These are phyloP conservation scores for Chrysoperla carnea DNA, from an alignment of 1,140 invertebrate genomes.

Conservation along the genomic window DNA sequence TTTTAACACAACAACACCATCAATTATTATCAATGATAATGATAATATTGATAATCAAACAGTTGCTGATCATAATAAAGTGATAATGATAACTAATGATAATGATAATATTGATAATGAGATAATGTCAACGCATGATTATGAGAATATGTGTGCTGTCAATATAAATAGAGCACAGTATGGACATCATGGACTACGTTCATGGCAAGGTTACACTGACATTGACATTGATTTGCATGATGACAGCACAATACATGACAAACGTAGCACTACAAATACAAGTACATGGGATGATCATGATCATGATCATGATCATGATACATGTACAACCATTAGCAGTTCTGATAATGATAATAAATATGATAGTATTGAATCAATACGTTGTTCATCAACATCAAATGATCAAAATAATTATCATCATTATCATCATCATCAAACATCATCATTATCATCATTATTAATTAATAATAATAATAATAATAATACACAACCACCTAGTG, in stretches of 20 bases:
- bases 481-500: no score
- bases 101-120: conserved; percentile 24
- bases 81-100: conserved; percentile 13
- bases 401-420: no score
- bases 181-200: conserved; percentile 39
- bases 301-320: conserved; percentile 9
- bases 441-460: no score
- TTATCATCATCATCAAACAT: neutral
- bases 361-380: no score
- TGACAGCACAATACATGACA: conserved; percentile 35
- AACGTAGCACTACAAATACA: conserved; percentile 34
- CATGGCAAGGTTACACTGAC: conserved; percentile 43
- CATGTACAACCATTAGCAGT: conserved; percentile 17
- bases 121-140: conserved; percentile 42
- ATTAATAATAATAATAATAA: no score
- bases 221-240: conserved; percentile 46
- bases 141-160: conserved; percentile 46
- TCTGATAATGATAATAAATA: no score
- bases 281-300: no score
- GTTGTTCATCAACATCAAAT: no score
- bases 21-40: neutral
- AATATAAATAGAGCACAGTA: conserved; percentile 43
- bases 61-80: conserved; percentile 10
- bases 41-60: conserved; percentile 7
- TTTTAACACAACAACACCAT: no score